Percentiles rank a stretch among this genome's conserved stretches.
These are phyloP conservation scores for Colletes collaris DNA, from an alignment of 2,888 invertebrate genomes.

Conservation along the genomic window DNA sequence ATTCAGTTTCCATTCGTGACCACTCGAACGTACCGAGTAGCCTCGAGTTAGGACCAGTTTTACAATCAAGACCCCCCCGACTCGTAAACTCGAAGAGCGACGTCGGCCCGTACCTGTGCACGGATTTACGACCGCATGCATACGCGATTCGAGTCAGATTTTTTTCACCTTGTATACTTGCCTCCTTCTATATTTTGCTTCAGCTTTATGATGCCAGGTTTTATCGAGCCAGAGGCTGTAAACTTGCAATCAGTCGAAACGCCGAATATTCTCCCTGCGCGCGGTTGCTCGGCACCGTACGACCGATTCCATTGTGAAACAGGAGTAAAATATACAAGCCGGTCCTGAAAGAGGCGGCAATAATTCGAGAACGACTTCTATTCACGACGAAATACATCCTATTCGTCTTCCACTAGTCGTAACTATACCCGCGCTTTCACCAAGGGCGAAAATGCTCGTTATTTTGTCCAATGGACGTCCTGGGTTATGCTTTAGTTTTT, in stretches of 20 bases:
- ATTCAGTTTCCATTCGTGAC: constrained; percentile 59
- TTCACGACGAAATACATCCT: constrained; percentile 29
- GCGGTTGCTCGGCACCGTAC: background rate
- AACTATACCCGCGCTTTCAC: background rate
- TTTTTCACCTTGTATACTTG: background rate
- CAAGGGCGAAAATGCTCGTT: background rate
- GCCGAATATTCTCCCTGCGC: constrained; percentile 23
- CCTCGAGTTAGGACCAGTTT: constrained; percentile 57
- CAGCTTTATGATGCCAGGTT: constrained; percentile 51
- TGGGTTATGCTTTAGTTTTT: background rate
- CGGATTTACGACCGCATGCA: constrained; percentile 55
- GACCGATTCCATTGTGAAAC: background rate
- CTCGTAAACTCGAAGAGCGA: constrained; percentile 50
- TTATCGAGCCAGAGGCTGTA: constrained; percentile 49
- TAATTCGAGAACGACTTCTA: constrained; percentile 38
- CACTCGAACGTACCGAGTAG: constrained; percentile 35
- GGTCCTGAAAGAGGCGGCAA: constrained; percentile 17
- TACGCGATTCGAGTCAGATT: constrained; percentile 46
- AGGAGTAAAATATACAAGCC: constrained; percentile 15
- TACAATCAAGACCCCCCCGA: constrained; percentile 44
- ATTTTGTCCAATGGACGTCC: background rate
- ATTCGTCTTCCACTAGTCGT: background rate
- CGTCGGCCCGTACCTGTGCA: background rate
- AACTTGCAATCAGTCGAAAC: constrained; percentile 45
- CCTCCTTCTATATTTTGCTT: constrained; percentile 4